phyloP scores from a whole-genome alignment of 1,140 invertebrate species.

The Campoletis sonorensis region DNA sequence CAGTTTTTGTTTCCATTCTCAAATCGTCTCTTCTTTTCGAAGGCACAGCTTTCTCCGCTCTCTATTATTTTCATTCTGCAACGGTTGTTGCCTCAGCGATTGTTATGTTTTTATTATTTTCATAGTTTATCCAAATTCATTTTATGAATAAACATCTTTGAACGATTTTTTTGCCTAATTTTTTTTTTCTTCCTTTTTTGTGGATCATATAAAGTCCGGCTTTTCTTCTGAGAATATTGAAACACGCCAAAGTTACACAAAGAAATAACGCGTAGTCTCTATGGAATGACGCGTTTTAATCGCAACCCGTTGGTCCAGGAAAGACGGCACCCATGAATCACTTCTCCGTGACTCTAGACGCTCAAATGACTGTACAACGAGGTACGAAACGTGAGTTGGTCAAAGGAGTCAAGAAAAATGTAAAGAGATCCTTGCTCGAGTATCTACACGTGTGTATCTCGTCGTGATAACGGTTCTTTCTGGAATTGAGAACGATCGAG shows the following conservation, averaged over 20 bases:
- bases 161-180: not conserved
- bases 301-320: conserved; percentile 15
- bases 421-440: not conserved
- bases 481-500: too few species aligned
- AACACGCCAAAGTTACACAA: not conserved
- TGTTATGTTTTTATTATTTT: too few species aligned
- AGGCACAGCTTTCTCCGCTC: not conserved
- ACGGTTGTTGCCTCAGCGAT: too few species aligned
- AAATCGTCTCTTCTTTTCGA: not conserved
- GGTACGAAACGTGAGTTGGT: conserved; percentile 21
- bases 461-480: too few species aligned
- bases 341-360: conserved; percentile 7
- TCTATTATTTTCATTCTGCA: too few species aligned
- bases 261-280: conserved; percentile 2
- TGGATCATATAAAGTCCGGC: not conserved
- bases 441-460: not conserved
- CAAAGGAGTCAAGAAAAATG: not conserved
- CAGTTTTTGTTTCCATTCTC: not conserved
- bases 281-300: conserved; percentile 34
- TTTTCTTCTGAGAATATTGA: not conserved
- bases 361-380: not conserved
- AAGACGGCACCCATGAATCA: conserved; percentile 19
- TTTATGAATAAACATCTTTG: not conserved
- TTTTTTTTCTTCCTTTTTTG: not conserved
- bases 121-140: too few species aligned